Base-by-base conservation (phyloP, 2,113 vertebrate species). In the Chaenogobius annularis region DNA sequence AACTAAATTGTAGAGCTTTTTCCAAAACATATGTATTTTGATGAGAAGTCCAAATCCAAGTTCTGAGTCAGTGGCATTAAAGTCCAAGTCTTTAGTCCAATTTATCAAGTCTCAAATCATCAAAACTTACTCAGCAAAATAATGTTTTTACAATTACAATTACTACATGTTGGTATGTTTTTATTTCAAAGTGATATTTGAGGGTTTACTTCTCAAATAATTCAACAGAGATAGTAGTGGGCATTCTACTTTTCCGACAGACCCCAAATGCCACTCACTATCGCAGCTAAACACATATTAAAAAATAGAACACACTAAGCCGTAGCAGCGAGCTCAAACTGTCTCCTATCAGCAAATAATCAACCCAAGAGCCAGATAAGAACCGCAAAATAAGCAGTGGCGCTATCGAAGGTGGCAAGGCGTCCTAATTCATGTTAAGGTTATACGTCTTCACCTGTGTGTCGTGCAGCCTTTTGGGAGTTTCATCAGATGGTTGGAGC, bases 401-500 rank as follows among this genome's bases (percentile, higher is more conserved):
- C 37, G 37, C 37, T 70, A 69, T 79, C 48, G 67, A 74, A 88
- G 72, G 75, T 78, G 78, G 55, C 64, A 19, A 48, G 77, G 55
- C 56, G 64, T 61, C 69, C 76, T 84, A 85, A 84, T 85, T 83
- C 75, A 77, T 82, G 79, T 83, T 87, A 80, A 87, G 84, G 84
- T 87, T 87, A 83, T 73, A 73, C 46, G 83, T 71, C 67, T 77
- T 77, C 76, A 67, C 80, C 75, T 80, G 79, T 82, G 83, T 82
- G 83, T 80, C 83, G 73, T 72, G 66, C 68, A 65, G 9, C 71
- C 83, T 88, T 87, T 88, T 70, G 66, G 52, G 62, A 82, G 83
- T 85, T n/a, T 89, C 88, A 91, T 84, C 85, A 88, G 85, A 88
- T 83, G 80, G 78, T 80, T 75, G 81, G 80, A 85, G 77, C 75